A percentile compares a stretch with the other conserved stretches of the same genome.
Conservation (phyloP, 2,113 vertebrate genomes). For the Hippolais icterina region DNA sequence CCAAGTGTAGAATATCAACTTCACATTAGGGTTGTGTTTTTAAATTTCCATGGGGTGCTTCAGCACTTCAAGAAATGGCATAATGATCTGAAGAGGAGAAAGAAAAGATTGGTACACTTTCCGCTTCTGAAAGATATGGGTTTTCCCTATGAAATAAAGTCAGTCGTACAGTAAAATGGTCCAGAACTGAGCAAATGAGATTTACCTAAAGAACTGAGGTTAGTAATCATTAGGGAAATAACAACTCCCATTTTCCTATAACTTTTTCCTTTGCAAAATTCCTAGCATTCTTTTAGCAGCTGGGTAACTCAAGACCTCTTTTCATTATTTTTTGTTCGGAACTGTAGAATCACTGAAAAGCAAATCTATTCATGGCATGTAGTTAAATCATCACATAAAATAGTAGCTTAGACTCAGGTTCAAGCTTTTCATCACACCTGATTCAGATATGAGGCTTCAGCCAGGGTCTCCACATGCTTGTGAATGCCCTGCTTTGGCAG, state of each 20-base stretch:
- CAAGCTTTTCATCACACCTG: not conserved
- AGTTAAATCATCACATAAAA: not conserved
- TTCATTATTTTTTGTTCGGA: not conserved
- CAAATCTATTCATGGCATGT: not conserved
- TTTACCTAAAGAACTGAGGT: not conserved
- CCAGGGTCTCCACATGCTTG: not conserved
- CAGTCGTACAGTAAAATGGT: not conserved
- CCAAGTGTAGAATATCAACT: not conserved
- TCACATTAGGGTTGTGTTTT: not conserved
- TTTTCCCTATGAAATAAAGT: not conserved
- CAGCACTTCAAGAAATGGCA: not conserved
- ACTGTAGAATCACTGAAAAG: not conserved
- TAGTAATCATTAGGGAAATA: not conserved
- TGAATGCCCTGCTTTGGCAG: not conserved
- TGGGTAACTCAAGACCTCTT: not conserved
- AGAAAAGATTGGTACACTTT: not conserved
- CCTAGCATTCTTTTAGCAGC: not conserved
- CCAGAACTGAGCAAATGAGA: not conserved
- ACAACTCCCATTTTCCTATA: not conserved
- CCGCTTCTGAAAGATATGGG: not conserved
- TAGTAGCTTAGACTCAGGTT: not conserved
- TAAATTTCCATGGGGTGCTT: not conserved
- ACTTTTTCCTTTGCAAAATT: not conserved
- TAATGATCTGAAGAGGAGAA: not conserved
- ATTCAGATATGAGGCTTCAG: not conserved